Conservation (phyloP, 2,797 vertebrate species). For the Sebastes wilsoni region DNA sequence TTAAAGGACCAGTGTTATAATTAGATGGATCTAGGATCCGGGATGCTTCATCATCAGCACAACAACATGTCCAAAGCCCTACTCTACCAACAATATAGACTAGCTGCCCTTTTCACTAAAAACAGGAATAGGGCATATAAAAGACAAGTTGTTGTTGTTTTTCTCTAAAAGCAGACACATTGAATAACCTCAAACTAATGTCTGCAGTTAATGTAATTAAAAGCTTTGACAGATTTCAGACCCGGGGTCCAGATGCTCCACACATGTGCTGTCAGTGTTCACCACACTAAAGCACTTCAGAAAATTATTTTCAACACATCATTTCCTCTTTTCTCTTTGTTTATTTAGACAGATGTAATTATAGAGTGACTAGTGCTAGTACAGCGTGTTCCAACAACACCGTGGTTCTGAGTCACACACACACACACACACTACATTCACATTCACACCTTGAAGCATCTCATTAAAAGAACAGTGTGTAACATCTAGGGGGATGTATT, state of each 20-base stretch:
- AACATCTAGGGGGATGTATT: no score
- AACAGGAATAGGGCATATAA: background rate
- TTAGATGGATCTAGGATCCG: background rate
- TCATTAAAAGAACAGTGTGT: no score
- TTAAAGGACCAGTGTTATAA: background rate
- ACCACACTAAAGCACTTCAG: no score
- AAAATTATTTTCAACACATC: no score
- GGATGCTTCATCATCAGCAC: background rate
- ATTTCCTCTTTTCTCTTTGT: no score
- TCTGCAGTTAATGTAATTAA: background rate
- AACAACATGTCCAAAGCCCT: background rate
- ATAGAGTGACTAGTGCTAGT: no score
- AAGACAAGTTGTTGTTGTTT: no score
- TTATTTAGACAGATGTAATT: no score
- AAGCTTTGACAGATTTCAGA: background rate
- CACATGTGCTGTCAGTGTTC: background rate
- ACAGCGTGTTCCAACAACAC: no score
- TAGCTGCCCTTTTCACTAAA: background rate
- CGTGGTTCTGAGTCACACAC: no score
- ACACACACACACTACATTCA: no score
- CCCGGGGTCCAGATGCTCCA: background rate
- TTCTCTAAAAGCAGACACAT: background rate
- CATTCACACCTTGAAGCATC: no score
- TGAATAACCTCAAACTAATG: background rate
- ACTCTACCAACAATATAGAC: background rate